phyloP scores from a whole-genome alignment of 2,888 invertebrate genomes.

The Drosophila lutescens region DNA sequence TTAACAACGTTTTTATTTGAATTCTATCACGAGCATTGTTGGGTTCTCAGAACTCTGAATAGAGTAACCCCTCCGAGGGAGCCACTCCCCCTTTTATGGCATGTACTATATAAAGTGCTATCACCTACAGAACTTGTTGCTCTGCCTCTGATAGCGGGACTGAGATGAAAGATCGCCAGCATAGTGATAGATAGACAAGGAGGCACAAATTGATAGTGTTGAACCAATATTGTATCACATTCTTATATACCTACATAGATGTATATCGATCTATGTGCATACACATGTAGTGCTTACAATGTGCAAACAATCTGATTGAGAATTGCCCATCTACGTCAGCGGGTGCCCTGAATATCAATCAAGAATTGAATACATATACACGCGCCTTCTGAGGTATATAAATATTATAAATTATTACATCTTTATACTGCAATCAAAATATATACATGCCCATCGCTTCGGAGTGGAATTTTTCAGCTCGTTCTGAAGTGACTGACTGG shows the following conservation, averaged over 20 bases:
- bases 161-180: conserved; percentile 4
- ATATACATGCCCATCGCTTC: neutral
- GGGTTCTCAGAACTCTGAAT: conserved; percentile 2
- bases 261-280: neutral
- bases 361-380: conserved; percentile 18
- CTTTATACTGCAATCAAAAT: conserved; percentile 21
- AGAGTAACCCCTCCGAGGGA: neutral
- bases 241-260: neutral
- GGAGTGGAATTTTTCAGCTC: conserved; percentile 28
- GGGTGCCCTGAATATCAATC: conserved; percentile 49
- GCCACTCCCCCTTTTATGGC: conserved; percentile 23
- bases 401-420: conserved; percentile 30
- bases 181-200: conserved; percentile 18
- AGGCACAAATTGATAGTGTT: conserved; percentile 49
- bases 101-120: conserved; percentile 1
- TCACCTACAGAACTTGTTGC: conserved; percentile 9
- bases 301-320: conserved; percentile 37
- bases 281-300: conserved; percentile 4
- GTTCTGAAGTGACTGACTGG: conserved; percentile 1
- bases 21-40: conserved; percentile 25
- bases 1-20: conserved; percentile 25
- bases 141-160: conserved; percentile 19
- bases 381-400: conserved; percentile 1
- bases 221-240: conserved; percentile 20
- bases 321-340: conserved; percentile 47